These are phyloP conservation scores for Nestor notabilis DNA, from an alignment of 2,113 vertebrate species.

Conservation along the genomic window DNA sequence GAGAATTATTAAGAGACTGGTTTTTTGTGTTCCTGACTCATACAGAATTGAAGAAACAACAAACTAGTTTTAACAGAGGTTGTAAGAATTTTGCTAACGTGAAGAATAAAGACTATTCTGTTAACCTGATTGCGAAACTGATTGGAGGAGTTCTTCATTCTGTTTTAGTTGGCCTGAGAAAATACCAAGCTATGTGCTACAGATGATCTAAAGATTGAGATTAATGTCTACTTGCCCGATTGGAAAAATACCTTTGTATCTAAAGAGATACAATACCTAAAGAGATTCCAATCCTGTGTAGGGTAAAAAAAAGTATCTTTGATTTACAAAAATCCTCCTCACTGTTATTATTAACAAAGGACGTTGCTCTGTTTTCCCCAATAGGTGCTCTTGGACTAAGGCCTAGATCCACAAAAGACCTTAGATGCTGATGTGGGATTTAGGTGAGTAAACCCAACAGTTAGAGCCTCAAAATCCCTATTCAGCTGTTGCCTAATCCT, in stretches of 20 bases:
- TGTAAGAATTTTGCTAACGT: slow-evolving; percentile 1
- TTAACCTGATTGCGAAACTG: slow-evolving; percentile 5
- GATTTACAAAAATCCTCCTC: neutral
- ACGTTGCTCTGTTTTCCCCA: neutral
- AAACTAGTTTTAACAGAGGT: slow-evolving; percentile 26
- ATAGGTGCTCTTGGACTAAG: neutral
- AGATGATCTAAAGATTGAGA: neutral
- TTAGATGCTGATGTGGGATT: neutral
- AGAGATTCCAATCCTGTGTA: neutral
- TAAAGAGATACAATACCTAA: too few relatives aligned
- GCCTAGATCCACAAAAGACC: neutral
- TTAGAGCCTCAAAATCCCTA: neutral
- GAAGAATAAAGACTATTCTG: slow-evolving; percentile 39
- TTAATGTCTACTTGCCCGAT: neutral
- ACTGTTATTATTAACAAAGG: neutral
- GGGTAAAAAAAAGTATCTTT: neutral
- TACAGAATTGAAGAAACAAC: slow-evolving; percentile 41
- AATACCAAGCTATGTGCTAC: neutral
- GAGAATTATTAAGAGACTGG: slow-evolving; percentile 15
- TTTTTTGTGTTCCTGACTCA: slow-evolving; percentile 25
- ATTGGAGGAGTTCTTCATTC: neutral
- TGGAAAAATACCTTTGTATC: neutral
- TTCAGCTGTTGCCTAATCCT: neutral
- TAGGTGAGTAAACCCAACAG: neutral
- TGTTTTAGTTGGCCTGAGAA: slow-evolving; percentile 38